Base-by-base conservation (phyloP, 2,113 vertebrate species). In the Cebus imitator region DNA sequence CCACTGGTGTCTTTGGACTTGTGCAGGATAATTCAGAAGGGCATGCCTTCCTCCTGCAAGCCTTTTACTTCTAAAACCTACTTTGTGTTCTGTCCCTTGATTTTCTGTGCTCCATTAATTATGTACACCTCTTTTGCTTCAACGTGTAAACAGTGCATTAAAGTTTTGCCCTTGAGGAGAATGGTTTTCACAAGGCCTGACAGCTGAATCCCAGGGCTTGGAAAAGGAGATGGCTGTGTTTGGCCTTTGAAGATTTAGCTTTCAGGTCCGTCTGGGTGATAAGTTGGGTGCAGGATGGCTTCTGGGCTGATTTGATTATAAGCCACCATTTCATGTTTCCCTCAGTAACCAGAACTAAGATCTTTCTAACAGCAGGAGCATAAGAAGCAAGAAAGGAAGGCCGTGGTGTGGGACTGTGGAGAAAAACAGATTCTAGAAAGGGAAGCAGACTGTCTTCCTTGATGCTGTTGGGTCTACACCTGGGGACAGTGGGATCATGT, bases 151-250 rank as follows among this genome's bases (percentile, higher is more conserved):
- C 40, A 52, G 76, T 8, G 30, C 87, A 80, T 96, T 88, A 92
- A 81, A 80, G 45, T 92, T 88, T 93, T 73, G 94, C n/a, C 66
- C 57, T 55, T 40, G 81, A 96, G 79, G 84, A 78, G 55, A 86
- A 11, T 30, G 43, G 23, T 75, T 95, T 94, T 94, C 73, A 90
- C 37, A 58, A 18, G 52, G 52, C 17, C 85, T 91, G 87, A 86
- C 84, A 70, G 92, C 76, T 25, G 81, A 5, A 43, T 73, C 84
- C 84, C 90, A 6, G 45, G 61, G 50, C 80, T 84, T 17, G 12
- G 45, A 1, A 23, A 45, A 18, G 30, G 43, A 64, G 79, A 25
- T 0, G 52, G 14, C 61, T 14, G 32, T 45, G 27, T n/a, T 30
- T 6, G 57, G 78, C 83, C 87, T 93, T 87, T 30, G 76, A 87